Conservation (phyloP, 2,113 vertebrate genomes). For the Argyrosomus japonicus region DNA sequence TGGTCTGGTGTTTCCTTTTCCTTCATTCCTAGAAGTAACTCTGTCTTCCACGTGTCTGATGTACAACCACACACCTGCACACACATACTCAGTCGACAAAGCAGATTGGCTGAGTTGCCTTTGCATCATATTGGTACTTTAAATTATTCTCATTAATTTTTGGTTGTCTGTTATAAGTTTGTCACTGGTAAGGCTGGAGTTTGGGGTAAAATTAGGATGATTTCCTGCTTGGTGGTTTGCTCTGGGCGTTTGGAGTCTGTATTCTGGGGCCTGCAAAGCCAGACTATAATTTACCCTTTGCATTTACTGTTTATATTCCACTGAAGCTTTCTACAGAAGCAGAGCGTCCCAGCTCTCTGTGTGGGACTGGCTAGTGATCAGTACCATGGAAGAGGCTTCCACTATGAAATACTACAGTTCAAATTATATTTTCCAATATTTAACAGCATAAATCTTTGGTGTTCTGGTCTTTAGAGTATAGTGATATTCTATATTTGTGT, state of each 20-base stretch:
- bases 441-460: neutral
- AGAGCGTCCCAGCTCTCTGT: conserved; percentile 37
- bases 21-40: conserved; percentile 40
- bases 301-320: conserved; percentile 66
- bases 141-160: neutral
- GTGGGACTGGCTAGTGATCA: conserved; percentile 20
- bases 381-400: neutral
- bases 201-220: conserved; percentile 13
- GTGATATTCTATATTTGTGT: neutral
- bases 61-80: neutral
- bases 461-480: neutral
- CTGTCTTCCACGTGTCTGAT: conserved; percentile 19
- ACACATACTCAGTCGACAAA: neutral
- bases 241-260: conserved; percentile 67
- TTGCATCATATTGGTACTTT: neutral
- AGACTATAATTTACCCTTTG: conserved; percentile 76
- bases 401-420: neutral
- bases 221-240: conserved; percentile 62
- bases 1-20: conserved; percentile 39
- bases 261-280: conserved; percentile 61
- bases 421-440: neutral
- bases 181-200: neutral
- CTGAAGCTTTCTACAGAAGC: conserved; percentile 30
- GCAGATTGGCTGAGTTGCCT: too few species aligned
- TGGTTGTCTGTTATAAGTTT: neutral